Evolutionary conservation across 2,888 invertebrate species (phyloP).

Genomic region (Drosophila mimica): DNA sequence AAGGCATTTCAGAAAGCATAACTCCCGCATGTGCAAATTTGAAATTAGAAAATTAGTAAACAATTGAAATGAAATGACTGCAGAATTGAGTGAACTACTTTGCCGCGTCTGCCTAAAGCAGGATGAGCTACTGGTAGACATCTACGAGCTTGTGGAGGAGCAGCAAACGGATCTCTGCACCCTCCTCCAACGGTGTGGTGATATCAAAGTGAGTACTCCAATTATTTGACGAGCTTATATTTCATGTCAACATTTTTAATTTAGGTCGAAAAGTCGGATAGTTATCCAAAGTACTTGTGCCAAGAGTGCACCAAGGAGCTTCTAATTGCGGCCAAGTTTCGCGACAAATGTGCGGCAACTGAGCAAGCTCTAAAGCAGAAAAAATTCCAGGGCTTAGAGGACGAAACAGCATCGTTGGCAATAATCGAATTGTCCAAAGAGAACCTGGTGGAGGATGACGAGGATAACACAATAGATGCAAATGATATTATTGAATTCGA

Average conservation of each 20-base stretch:
- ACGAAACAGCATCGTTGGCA: conserved; percentile 1
- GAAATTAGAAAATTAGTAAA: background rate
- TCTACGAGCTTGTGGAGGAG: conserved; percentile 82
- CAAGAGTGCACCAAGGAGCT: conserved; percentile 82
- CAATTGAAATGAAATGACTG: conserved; percentile 39
- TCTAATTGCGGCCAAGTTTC: conserved; percentile 80
- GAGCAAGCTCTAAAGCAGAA: conserved; percentile 55
- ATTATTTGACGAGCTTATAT: background rate
- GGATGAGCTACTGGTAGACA: conserved; percentile 78
- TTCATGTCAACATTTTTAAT: background rate
- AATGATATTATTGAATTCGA: conserved; percentile 54
- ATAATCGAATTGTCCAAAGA: conserved; percentile 3
- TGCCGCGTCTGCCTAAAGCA: conserved; percentile 82
- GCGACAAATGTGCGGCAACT: conserved; percentile 78
- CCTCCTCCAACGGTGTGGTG: conserved; percentile 76
- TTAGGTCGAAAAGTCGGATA: conserved; percentile 74
- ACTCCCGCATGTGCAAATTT: conserved; percentile 8
- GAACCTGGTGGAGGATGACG: background rate
- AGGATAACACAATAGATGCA: background rate
- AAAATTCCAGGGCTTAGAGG: background rate
- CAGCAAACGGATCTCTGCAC: conserved; percentile 75
- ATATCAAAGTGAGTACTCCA: conserved; percentile 62
- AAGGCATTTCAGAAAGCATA: background rate
- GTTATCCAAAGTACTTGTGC: conserved; percentile 81
- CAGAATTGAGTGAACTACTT: conserved; percentile 61